Percentiles rank a stretch among this genome's conserved stretches.
Evolutionary conservation across 2,113 vertebrate genomes (phyloP).

Genomic region (Macaca nemestrina): DNA sequence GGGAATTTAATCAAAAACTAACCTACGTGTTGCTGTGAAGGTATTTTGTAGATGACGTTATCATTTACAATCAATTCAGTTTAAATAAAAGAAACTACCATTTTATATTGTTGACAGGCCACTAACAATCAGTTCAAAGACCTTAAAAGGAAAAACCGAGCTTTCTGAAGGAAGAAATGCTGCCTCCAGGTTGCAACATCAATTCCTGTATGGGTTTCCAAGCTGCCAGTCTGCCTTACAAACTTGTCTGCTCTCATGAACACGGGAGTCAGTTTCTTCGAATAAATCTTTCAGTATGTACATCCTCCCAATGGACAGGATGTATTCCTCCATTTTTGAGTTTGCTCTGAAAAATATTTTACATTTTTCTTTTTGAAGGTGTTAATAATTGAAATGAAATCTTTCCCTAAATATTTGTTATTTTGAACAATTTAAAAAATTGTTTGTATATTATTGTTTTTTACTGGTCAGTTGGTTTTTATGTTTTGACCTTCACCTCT

Average conservation of each 20-base stretch:
- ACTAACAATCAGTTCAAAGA: not conserved
- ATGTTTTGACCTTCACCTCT: not conserved
- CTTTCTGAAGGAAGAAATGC: not conserved
- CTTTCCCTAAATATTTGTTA: not conserved
- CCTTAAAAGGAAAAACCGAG: not conserved
- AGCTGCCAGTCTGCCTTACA: not conserved
- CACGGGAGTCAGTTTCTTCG: not conserved
- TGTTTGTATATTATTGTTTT: not conserved
- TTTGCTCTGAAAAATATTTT: not conserved
- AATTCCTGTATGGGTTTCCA: no score
- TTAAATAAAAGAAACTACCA: not conserved
- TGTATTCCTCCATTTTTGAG: not conserved
- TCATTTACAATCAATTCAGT: not conserved
- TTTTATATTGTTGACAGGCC: not conserved
- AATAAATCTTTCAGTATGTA: not conserved
- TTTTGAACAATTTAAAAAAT: not conserved
- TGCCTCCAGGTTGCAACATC: not conserved
- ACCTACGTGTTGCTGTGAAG: not conserved
- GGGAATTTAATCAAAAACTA: not conserved
- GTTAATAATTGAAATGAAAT: not conserved
- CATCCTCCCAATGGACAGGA: not conserved
- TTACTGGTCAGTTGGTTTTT: not conserved
- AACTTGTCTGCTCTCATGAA: not conserved
- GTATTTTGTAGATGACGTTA: not conserved
- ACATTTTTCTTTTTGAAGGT: not conserved